Evolutionary conservation across 1,140 invertebrate genomes (phyloP).

Genomic region (Anastrepha ludens): DNA sequence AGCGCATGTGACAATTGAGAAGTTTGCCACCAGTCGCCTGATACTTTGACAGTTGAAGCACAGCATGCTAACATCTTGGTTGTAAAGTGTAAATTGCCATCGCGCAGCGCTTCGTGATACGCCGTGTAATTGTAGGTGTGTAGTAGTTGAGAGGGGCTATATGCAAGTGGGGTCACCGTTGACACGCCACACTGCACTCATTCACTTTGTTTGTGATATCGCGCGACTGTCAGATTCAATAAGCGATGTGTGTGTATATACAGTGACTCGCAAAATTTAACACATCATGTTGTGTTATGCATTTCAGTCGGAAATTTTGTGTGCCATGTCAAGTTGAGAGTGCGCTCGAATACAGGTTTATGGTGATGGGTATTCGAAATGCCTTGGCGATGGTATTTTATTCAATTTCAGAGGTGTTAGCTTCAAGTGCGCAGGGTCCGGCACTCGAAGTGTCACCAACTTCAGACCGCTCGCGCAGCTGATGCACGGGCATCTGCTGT

Average conservation of each 20-base stretch:
- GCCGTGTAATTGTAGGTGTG: neutral
- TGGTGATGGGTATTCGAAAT: too few relatives aligned
- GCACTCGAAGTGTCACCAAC: too few relatives aligned
- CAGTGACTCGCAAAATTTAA: neutral
- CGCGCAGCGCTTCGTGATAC: neutral
- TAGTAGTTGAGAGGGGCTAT: neutral
- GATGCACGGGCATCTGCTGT: too few relatives aligned
- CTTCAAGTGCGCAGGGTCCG: too few relatives aligned
- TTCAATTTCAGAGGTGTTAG: too few relatives aligned
- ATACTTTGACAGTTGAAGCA: constrained; percentile 34
- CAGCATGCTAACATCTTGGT: constrained; percentile 28
- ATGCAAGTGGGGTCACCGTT: neutral
- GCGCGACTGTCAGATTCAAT: neutral
- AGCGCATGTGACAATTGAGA: neutral
- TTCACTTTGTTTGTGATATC: neutral
- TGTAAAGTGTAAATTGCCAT: constrained; percentile 46
- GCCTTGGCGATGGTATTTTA: too few relatives aligned
- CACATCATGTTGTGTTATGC: too few relatives aligned
- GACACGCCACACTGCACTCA: neutral
- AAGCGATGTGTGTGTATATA: neutral
- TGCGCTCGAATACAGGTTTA: too few relatives aligned
- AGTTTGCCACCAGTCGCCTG: neutral
- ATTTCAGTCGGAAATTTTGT: too few relatives aligned
- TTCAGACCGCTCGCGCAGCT: too few relatives aligned
- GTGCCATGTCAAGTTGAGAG: too few relatives aligned